Percentiles rank a stretch among this genome's conserved stretches.
phyloP scores from a whole-genome alignment of 1,140 invertebrate species.

The silkworm (Bombyx mori) region DNA sequence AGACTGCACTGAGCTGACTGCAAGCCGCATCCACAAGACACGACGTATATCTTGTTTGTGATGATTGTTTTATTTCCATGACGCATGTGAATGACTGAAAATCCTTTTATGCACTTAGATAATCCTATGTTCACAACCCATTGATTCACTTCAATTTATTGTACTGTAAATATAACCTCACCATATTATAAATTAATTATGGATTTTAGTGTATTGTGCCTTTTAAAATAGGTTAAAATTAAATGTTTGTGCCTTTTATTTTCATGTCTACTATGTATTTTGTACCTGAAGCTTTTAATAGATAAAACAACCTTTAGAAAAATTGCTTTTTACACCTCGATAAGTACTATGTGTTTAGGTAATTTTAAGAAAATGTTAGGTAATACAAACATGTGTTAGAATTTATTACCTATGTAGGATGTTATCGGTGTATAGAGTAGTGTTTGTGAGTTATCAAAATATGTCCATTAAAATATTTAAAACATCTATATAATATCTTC shows the following conservation, averaged over 20 bases:
- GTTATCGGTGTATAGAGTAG: too few species aligned
- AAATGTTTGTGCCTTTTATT: conserved; percentile 64
- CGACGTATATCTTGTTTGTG: background rate
- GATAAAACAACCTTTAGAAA: conserved; percentile 16
- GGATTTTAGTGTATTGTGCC: conserved; percentile 60
- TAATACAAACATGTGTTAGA: too few species aligned
- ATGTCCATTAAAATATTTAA: too few species aligned
- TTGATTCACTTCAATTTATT: too few species aligned
- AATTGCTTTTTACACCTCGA: conserved; percentile 21
- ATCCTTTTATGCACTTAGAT: too few species aligned
- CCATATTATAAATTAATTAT: conserved; percentile 11
- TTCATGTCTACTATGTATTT: conserved; percentile 47
- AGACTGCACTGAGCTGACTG: too few species aligned
- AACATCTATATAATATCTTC: too few species aligned
- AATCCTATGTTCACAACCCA: too few species aligned
- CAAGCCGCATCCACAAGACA: background rate
- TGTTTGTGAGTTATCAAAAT: too few species aligned
- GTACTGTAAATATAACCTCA: too few species aligned
- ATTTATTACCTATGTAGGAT: too few species aligned
- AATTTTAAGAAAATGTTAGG: too few species aligned
- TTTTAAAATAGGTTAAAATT: conserved; percentile 59
- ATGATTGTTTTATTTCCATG: background rate
- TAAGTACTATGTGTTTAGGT: background rate
- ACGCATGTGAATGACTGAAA: background rate
- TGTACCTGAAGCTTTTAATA: conserved; percentile 56